Evolutionary conservation across 2,888 invertebrate species (phyloP), one percentile per base, ranked within the genome.

Genomic region (Pseudanteris insignis): DNA sequence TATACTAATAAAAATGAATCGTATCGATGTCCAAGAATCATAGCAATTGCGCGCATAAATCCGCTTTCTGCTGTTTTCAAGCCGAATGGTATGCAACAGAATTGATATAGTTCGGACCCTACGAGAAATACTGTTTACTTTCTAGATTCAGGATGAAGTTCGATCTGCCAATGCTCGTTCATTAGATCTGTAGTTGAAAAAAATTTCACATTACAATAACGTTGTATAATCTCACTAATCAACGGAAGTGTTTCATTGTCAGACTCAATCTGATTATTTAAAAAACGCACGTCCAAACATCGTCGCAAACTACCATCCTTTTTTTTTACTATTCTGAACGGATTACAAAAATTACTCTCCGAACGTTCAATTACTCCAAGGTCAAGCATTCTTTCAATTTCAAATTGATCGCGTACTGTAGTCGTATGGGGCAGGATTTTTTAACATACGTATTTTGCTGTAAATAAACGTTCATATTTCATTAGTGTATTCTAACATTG

Each of bases 241-340:
- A n/a, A n/a, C n/a, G n/a, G n/a, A n/a, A n/a, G n/a, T n/a, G n/a
- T n/a, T n/a, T n/a, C n/a, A n/a, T n/a, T n/a, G n/a, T n/a, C n/a
- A n/a, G n/a, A n/a, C n/a, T n/a, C n/a, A n/a, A n/a, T n/a, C n/a
- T n/a, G n/a, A n/a, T n/a, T n/a, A n/a, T n/a, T n/a, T n/a, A n/a
- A n/a, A n/a, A n/a, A n/a, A n/a, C n/a, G n/a, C n/a, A n/a, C n/a
- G n/a, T 34, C 33, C 33, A 34, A 15, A 34, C 14, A 34, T n/a
- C 14, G 7, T 34, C 15, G 14, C n/a, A 34, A 3, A n/a, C 9
- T 8, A n/a, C 15, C 8, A 9, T 14, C 33, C 10, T 34, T 34
- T 15, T 34, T 34, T n/a, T n/a, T 15, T 2, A 15, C 33, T 15
- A 34, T 30, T 34, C 33, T 7, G n/a, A 34, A 8, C n/a, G 33